Evolutionary conservation across 2,888 invertebrate genomes (phyloP), one percentile per base, ranked within the genome.

Genomic region (Aricia artaxerxes): DNA sequence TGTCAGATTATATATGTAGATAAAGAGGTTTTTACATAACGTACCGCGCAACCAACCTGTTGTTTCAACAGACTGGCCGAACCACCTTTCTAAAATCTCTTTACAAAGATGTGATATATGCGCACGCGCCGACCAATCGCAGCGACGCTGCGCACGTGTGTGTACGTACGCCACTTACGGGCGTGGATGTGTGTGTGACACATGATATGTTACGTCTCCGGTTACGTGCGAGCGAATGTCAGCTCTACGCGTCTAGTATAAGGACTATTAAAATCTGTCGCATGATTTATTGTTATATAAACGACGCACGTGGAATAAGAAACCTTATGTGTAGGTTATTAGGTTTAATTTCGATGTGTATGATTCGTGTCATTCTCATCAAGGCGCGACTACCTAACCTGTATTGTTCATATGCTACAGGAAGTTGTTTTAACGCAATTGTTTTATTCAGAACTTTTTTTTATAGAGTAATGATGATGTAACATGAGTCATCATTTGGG

Each of bases 11-110:
- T 76, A 53, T 76, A 76, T 76, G 73, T 78, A 77, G 79, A 80
- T 82, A 83, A 80, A 82, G 81, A 83, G 83, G 80, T 79, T 60
- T 84, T 85, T 86, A 85, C 84, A 86, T 86, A 86, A 86, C 84
- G 77, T 77, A 82, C 31, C 5, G 35, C 85, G 86, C 86, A 86
- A 88, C 86, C 53, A 85, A 87, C 89, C 83, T 79, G 84, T 84
- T 82, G 78, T 92, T 91, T 89, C 91, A 87, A 89, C 87, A 89
- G 84, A 88, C 87, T 83, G 85, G 85, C 85, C 85, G 79, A 84
- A 85, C 89, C 87, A 89, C 93, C 94, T 94, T 94, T 94, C 94
- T 94, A 94, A 93, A 93, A 93, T 93, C 93, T 93, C 89, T 92
- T 92, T 93, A 90, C 89, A 90, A 84, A 84, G 88, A 88, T 85